A percentile compares a stretch with the other conserved stretches of the same genome.
Conservation (phyloP, 2,888 invertebrate genomes). For the Yponomeuta plumbellus region DNA sequence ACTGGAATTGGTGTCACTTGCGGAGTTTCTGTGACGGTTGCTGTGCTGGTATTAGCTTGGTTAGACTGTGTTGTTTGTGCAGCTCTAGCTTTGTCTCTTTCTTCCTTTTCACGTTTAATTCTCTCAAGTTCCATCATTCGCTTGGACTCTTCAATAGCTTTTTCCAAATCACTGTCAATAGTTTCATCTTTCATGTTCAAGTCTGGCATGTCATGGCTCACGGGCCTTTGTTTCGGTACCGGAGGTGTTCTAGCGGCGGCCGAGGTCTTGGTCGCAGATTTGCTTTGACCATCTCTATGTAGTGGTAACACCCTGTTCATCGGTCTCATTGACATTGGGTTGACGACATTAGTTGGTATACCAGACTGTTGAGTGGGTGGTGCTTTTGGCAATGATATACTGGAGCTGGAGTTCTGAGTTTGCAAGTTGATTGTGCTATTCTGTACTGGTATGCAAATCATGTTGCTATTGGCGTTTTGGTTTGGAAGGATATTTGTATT, state of each 20-base stretch:
- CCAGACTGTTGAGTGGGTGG: slow-evolving; percentile 77
- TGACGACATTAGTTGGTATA: slow-evolving; percentile 83
- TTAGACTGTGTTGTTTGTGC: slow-evolving; percentile 55
- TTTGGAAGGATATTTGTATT: slow-evolving; percentile 53
- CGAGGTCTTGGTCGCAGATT: slow-evolving; percentile 51
- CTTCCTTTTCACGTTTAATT: slow-evolving; percentile 64
- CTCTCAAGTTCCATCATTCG: slow-evolving; percentile 68
- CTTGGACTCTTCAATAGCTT: slow-evolving; percentile 70
- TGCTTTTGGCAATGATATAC: slow-evolving; percentile 78
- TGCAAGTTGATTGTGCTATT: slow-evolving; percentile 68
- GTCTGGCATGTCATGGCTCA: slow-evolving; percentile 71
- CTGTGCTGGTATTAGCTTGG: slow-evolving; percentile 51
- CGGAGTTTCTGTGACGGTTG: slow-evolving; percentile 28
- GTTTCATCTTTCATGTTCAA: slow-evolving; percentile 70
- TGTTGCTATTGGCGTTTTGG: slow-evolving; percentile 51
- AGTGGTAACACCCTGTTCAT: slow-evolving; percentile 88
- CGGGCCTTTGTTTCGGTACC: slow-evolving; percentile 52
- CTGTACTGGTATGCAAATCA: slow-evolving; percentile 67
- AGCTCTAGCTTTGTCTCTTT: slow-evolving; percentile 56
- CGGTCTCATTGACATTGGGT: slow-evolving; percentile 81
- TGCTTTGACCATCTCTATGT: slow-evolving; percentile 81
- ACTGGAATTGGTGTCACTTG: slow-evolving; percentile 29
- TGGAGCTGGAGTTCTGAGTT: slow-evolving; percentile 63
- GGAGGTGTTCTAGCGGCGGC: slow-evolving; percentile 44
- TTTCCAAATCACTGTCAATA: slow-evolving; percentile 70